Percentiles rank a stretch among this genome's conserved stretches.
These are phyloP conservation scores for Mesorhabditis spiculigera DNA, from an alignment of 2,888 invertebrate genomes.

Conservation along the genomic window DNA sequence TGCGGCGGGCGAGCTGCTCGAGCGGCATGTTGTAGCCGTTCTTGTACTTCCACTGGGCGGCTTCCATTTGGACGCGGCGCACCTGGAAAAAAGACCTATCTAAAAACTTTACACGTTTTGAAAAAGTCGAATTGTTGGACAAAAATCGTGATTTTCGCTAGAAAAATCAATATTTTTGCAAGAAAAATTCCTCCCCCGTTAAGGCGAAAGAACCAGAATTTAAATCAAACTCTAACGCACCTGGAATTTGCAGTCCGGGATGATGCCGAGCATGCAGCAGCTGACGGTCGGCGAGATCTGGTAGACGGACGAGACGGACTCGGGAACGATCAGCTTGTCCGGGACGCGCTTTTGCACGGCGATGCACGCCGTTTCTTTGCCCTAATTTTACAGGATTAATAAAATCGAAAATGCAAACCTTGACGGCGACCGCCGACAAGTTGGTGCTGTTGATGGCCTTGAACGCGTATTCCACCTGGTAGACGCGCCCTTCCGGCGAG, in stretches of 20 bases:
- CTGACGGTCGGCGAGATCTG: constrained; percentile 82
- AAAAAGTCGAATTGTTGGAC: neutral
- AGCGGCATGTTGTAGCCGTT: constrained; percentile 90
- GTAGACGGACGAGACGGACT: constrained; percentile 85
- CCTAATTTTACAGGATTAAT: constrained; percentile 65
- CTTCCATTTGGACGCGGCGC: constrained; percentile 90
- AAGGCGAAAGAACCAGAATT: too few relatives aligned
- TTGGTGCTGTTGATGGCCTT: constrained; percentile 99
- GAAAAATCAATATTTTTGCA: too few relatives aligned
- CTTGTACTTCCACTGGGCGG: constrained; percentile 94
- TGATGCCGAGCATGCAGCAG: constrained; percentile 93
- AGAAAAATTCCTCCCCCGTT: neutral
- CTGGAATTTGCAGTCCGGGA: constrained; percentile 63
- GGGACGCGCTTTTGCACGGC: constrained; percentile 98
- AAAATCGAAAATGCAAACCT: constrained; percentile 12
- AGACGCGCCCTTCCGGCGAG: constrained; percentile 97
- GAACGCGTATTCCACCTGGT: constrained; percentile 99
- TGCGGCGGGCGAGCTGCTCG: constrained; percentile 65
- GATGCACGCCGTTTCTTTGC: constrained; percentile 85
- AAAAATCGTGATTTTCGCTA: too few relatives aligned
- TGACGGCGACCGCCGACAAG: constrained; percentile 87
- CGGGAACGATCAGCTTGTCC: constrained; percentile 86
- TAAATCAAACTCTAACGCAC: constrained; percentile 6
- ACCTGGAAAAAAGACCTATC: constrained; percentile 95
- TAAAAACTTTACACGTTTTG: constrained; percentile 59